Base-by-base conservation (phyloP, 1,140 invertebrate species). In the Wasmannia auropunctata region DNA sequence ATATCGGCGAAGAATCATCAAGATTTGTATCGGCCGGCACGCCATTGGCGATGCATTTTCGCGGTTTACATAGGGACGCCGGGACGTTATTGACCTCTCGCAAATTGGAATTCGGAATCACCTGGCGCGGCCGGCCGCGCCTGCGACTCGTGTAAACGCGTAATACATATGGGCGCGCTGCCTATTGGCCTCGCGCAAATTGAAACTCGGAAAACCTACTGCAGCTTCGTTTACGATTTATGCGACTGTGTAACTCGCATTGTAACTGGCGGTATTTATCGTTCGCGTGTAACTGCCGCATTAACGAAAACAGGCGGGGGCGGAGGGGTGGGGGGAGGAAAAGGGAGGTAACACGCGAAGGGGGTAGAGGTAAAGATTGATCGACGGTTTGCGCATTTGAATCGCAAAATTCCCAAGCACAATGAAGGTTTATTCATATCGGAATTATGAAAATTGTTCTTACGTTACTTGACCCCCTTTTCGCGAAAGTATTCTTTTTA, bases 51-150 rank as follows among this genome's bases (percentile, higher is more conserved):
- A 51, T 60, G 87, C 74, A 80, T 63, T 86, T 76, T 89, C 79
- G 75, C 22, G 85, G 46, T 56, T 74, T 34, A 49, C 58, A 83
- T 63, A 87, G 77, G n/a, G 77, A 90, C 72, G 86, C 62, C 31
- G 87, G n/a, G 65, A 63, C 54, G 75, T 76, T 74, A 58, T 54
- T 49, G 49, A 60, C 65, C 56, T 63, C 43, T 28, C 65, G 65
- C 77, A 89, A 89, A 90, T 89, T 90, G 88, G 86, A 77, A 85
- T 77, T 85, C 70, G 70, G 70, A 84, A 87, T 87, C 77, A 60
- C 63, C 62, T 54, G 86, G 70, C 74, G 63, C 63, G 49, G 60
- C 76, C n/a, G 60, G 74, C 81, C 70, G 81, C 72, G 70, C 34
- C 80, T 62, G 60, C 75, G 76, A 85, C 40, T 84, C 49, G 56